A percentile compares a stretch with the other conserved stretches of the same genome.
Evolutionary conservation across 2,113 vertebrate genomes (phyloP).

Genomic region (Melanocharis versteri): DNA sequence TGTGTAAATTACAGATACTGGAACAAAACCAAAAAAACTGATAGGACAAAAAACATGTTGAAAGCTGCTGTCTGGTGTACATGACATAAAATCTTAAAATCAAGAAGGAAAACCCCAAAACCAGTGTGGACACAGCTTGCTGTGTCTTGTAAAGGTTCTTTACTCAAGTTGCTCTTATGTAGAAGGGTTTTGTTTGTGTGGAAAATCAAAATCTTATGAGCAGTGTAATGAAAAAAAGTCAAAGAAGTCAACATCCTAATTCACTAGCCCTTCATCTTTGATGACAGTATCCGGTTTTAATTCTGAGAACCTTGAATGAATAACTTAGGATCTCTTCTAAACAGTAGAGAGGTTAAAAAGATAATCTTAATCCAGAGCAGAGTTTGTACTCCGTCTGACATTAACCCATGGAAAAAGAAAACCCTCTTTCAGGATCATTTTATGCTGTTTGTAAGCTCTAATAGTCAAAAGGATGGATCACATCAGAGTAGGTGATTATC

Average conservation of each 20-base stretch:
- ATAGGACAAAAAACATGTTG: not conserved
- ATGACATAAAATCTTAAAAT: not conserved
- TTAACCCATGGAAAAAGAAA: not conserved
- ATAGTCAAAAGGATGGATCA: not conserved
- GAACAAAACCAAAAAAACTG: not conserved
- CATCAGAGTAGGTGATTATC: not conserved
- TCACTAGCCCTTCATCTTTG: not conserved
- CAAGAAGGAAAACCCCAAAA: not conserved
- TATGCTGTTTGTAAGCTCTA: not conserved
- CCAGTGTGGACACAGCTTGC: not conserved
- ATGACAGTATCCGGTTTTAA: not conserved
- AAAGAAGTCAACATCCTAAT: not conserved
- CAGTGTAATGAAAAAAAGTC: not conserved
- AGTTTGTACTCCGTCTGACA: not conserved
- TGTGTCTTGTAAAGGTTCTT: not conserved
- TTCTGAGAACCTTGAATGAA: not conserved
- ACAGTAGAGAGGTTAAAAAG: not conserved
- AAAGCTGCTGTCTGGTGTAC: not conserved
- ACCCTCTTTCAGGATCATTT: not conserved
- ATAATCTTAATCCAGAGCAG: not conserved
- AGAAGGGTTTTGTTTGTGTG: not conserved
- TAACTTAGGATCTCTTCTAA: not conserved
- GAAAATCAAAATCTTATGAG: not conserved
- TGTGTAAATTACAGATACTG: conserved; percentile 16
- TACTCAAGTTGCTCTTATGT: not conserved